A percentile compares a stretch with the other conserved stretches of the same genome.
Conservation (phyloP, 2,797 vertebrate genomes). For the Meda fulgida region DNA sequence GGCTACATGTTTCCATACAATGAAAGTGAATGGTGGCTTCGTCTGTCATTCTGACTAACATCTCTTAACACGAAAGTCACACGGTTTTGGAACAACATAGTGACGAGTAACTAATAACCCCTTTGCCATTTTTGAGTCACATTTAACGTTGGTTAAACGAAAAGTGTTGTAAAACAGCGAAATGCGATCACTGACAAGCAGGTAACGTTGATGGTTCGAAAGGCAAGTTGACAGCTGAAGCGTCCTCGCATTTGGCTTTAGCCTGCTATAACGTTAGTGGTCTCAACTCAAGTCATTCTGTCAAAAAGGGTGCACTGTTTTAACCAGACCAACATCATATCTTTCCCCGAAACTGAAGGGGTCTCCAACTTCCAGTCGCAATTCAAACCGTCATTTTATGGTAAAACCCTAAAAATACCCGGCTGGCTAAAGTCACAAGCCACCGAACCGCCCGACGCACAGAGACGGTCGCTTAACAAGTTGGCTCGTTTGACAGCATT, state of each 20-base stretch:
- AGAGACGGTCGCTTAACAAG: constrained; percentile 31
- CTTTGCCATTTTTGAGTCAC: background rate
- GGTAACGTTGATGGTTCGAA: background rate
- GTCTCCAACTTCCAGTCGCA: background rate
- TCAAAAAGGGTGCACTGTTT: constrained; percentile 6
- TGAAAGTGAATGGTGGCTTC: background rate
- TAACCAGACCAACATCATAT: background rate
- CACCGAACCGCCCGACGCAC: background rate
- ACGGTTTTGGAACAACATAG: background rate
- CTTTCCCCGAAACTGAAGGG: background rate
- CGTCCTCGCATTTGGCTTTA: constrained; percentile 23
- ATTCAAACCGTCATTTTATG: background rate
- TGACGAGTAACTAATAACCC: background rate
- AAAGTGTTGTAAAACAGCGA: background rate
- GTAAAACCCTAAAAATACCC: background rate
- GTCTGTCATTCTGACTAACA: background rate
- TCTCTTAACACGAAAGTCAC: background rate
- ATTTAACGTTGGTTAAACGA: background rate
- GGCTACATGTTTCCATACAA: background rate
- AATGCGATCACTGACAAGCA: background rate
- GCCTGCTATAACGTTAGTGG: constrained; percentile 18
- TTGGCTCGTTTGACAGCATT: constrained; percentile 21
- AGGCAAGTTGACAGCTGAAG: constrained; percentile 40
- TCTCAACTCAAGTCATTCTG: constrained; percentile 19
- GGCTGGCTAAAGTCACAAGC: background rate